phyloP scores from a whole-genome alignment of 2,113 vertebrate species.

The Noctilio leporinus region DNA sequence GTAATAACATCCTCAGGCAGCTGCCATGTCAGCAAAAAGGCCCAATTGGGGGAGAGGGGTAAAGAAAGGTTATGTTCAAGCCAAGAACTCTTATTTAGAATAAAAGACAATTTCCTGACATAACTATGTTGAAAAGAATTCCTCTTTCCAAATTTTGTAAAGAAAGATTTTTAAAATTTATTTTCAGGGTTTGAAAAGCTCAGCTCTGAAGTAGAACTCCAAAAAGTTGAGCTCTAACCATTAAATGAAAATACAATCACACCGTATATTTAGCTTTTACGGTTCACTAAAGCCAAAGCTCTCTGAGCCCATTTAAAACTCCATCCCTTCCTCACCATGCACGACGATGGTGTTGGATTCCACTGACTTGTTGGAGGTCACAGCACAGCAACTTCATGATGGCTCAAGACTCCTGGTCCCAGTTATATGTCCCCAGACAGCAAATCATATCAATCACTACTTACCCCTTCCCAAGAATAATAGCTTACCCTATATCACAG shows the following conservation, averaged over 20 bases:
- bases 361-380: not conserved
- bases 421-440: not conserved
- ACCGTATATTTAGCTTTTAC: not conserved
- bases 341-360: not conserved
- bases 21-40: not conserved
- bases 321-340: not conserved
- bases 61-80: not conserved
- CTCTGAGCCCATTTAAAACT: not conserved
- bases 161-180: not conserved
- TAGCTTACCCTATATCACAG: not conserved
- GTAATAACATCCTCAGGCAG: not conserved
- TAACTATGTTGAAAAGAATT: not conserved
- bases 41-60: not conserved
- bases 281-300: not conserved
- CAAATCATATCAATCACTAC: not conserved
- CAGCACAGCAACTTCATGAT: not conserved
- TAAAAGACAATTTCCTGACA: not conserved
- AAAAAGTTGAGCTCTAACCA: not conserved
- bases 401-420: not conserved
- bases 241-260: not conserved
- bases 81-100: not conserved
- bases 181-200: slow-evolving; percentile 9
- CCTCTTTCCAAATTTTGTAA: not conserved
- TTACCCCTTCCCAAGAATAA: not conserved
- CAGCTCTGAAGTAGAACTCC: not conserved